Base-by-base conservation (phyloP, 2,797 vertebrate species). In the Mus minutoides region DNA sequence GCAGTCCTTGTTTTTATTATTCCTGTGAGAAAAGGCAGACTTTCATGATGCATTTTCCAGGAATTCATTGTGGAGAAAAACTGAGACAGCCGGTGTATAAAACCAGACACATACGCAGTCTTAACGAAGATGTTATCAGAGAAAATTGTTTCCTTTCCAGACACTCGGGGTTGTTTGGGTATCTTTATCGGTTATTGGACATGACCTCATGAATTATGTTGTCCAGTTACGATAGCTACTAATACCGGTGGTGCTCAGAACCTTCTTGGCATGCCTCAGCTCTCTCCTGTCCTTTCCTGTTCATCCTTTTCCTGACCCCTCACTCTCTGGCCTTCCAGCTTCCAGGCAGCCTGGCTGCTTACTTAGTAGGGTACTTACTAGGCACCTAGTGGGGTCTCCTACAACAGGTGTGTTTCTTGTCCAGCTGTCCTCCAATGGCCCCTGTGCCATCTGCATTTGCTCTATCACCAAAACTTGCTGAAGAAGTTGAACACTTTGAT, bases 51-150 rank as follows among this genome's bases (percentile, higher is more conserved):
- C 49, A n/a, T 89, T 79, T 95, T 82, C 75, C 31, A 96, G 91
- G 85, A 97, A 93, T 95, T 94, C 56, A 67, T 60, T 69, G 84
- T 88, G 62, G 78, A 92, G 77, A n/a, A 71, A 62, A 85, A 54
- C 49, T 21, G 77, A 94, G 90, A 86, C 14, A 13, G 54, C 75
- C 71, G 16, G 19, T n/a, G 29, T 92, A 13, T 91, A 82, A 96
- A 96, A 46, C 34, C 90, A 97, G 93, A 95, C 71, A 67, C 71
- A 73, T 43, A 40, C 26, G 21, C 13, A 46, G 46, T 91, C 60
- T 71, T 67, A 87, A 92, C 40, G 64, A 71, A 93, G 80, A 77
- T 94, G 75, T 80, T 92, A 90, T 86, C 92, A 91, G 80, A 93
- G 90, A 69, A 92, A 90, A 91, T 62, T 56, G 21, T 64, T 96